phyloP scores from a whole-genome alignment of 2,113 vertebrate species.

The Brachypteracias leptosomus region DNA sequence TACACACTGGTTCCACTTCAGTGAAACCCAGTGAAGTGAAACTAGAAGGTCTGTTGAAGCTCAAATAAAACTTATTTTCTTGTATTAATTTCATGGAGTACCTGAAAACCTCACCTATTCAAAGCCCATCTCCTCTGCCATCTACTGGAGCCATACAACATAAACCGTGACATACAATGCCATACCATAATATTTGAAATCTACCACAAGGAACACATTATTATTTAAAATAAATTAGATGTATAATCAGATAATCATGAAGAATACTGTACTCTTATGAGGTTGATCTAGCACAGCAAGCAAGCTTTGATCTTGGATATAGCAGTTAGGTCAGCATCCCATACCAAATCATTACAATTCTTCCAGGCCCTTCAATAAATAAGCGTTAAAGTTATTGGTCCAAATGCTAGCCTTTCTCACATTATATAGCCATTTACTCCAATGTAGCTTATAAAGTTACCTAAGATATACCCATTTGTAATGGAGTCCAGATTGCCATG shows the following conservation, averaged over 20 bases:
- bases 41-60: background rate
- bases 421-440: background rate
- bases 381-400: background rate
- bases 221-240: background rate
- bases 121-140: conserved; percentile 58
- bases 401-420: background rate
- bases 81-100: background rate
- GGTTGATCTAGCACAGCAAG: background rate
- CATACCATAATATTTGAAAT: background rate
- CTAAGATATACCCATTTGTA: background rate
- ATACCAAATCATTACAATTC: background rate
- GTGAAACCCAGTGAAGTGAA: background rate
- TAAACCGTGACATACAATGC: background rate
- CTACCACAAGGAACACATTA: background rate
- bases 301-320: background rate
- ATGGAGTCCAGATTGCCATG: background rate
- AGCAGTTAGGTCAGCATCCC: background rate
- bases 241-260: background rate
- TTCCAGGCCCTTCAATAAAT: background rate
- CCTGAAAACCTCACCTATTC: background rate
- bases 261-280: background rate
- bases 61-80: background rate
- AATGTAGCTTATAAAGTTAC: background rate
- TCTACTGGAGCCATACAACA: conserved; percentile 51
- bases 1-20: background rate